Evolutionary conservation across 2,797 vertebrate species (phyloP), one percentile per base, ranked within the genome.

Genomic region (Furcifer pardalis): DNA sequence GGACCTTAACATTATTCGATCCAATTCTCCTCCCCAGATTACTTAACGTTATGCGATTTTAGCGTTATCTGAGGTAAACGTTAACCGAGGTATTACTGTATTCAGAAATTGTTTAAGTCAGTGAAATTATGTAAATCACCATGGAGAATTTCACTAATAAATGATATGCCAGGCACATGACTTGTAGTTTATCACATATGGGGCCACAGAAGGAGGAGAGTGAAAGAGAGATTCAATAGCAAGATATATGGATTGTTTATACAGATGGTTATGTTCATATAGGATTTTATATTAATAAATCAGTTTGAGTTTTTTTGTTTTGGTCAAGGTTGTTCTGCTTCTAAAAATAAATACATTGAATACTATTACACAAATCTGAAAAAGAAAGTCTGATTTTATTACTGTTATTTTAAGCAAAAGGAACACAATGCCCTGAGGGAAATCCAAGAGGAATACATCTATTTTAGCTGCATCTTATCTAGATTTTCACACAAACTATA

Each of bases 401-500:
- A 9, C 60, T 84, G 25, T 72, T 76, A 52, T 37, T 59, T 68
- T 68, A 81, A 42, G 21, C 27, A 73, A 79, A 52, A 74, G 19
- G 13, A 84, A 71, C 44, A 30, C 74, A 80, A 52, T 49, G 12
- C 37, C 17, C 1, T 85, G 62, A n/a, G 0, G 8, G 52, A n/a
- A 71, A 74, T 1, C 1, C 32, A 7, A 66, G 15, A 40, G 0
- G 17, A 84, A 44, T 59, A 21, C 0, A 30, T 88, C 85, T 78
- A 1, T 84, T 91, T 86, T 17, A 21, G 40, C 6, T 1, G 27
- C 4, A 79, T 40, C 13, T 86, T 60, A 85, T 63, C 9, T 60
- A 42, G 23, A 63, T 83, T 9, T 82, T 59, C 42, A n/a, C 23
- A 72, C 80, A 7, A 84, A 78, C 79, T 35, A 77, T 42, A 60